Evolutionary conservation across 2,113 vertebrate genomes (phyloP), one percentile per base, ranked within the genome.

Genomic region (Osmerus mordax): DNA sequence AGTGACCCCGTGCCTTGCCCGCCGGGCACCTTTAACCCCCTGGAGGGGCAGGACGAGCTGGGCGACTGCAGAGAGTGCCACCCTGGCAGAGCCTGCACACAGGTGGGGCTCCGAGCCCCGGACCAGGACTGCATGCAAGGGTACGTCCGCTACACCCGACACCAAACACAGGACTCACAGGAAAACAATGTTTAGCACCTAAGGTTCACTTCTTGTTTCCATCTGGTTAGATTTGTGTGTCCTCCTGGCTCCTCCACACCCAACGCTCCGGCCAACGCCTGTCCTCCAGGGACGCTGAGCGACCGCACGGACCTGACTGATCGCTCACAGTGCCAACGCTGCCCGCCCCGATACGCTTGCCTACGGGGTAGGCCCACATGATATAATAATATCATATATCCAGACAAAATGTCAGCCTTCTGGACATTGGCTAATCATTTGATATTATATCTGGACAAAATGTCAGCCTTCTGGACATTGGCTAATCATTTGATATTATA

Each of bases 61-160:
- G 3, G 81, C 2, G 94, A 94, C 69, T 96, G 93, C 83, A 89
- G 90, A 69, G 72, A 78, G 4, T 94, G 94, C 72, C 89, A 91
- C 0, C 93, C 93, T 4, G 95, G 94, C 2, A 95, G 88, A 64
- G 94, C 94, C 71, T 95, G 94, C 71, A 95, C 92, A 14, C 94
- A 90, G 83, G 71, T 91, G 14, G 94, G 92, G 28, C 84, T 96
- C 73, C 88, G 75, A 55, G 81, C 87, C 25, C 94, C 95, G 0
- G 94, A 96, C 1, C 59, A 93, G 0, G 86, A 92, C 7, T 95
- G 94, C 77, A 89, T 91, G 58, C 81, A 91, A 4, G 93, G 94
- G 96, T 97, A 80, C 29, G 28, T n/a, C 29, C 29, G 3, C 16
- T 2, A 56, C 15, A 56, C 54, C 54, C 4, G 54, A 7, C 8